phyloP scores from a whole-genome alignment of 1,140 invertebrate species.

The Ladona fulva region DNA sequence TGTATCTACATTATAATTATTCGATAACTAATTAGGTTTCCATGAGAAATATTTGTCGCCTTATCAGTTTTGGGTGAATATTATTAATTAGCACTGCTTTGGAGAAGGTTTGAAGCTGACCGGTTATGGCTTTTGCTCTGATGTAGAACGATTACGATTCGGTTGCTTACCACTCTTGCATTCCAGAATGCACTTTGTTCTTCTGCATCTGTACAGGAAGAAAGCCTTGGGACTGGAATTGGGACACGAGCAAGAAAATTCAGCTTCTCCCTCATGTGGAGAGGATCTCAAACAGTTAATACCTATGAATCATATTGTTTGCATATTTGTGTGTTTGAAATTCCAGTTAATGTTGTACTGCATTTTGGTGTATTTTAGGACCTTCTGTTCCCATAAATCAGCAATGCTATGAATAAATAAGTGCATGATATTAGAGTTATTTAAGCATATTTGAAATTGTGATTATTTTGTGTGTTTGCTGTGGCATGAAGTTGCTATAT shows the following conservation, averaged over 20 bases:
- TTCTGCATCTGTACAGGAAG: neutral
- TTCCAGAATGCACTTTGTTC: slow-evolving; percentile 5
- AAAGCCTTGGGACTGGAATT: neutral
- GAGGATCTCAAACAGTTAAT: neutral
- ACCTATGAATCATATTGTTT: neutral
- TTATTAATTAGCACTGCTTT: neutral
- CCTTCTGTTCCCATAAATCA: neutral
- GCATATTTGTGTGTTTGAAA: neutral
- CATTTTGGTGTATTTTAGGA: neutral
- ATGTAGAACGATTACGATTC: neutral
- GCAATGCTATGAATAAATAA: too few relatives aligned
- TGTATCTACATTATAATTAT: too few relatives aligned
- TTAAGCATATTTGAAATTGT: too few relatives aligned
- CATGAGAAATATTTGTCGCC: too few relatives aligned
- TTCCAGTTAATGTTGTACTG: neutral
- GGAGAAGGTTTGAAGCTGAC: neutral
- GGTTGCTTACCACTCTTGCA: neutral
- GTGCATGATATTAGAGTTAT: too few relatives aligned
- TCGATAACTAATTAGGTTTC: too few relatives aligned
- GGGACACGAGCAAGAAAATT: neutral
- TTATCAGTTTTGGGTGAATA: neutral
- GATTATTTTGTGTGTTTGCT: too few relatives aligned
- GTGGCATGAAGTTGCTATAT: too few relatives aligned
- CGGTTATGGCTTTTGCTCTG: neutral
- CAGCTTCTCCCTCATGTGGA: slow-evolving; percentile 7